A percentile compares a stretch with the other conserved stretches of the same genome.
Evolutionary conservation across 2,888 invertebrate species (phyloP).

Genomic region (Zygogramma bicolorata): DNA sequence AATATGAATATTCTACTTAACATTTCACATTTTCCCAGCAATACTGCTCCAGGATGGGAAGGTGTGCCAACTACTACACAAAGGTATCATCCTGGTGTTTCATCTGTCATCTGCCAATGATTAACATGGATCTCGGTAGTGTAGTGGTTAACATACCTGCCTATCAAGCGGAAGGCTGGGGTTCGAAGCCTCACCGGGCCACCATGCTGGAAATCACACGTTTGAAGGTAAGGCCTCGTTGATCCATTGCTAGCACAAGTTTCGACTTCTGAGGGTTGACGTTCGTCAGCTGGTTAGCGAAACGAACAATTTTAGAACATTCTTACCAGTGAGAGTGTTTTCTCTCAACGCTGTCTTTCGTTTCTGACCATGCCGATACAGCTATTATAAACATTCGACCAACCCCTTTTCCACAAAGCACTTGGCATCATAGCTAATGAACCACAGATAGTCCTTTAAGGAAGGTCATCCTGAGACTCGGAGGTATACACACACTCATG

Average conservation of each 20-base stretch:
- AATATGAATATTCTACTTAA: not conserved
- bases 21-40: not conserved
- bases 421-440: not conserved
- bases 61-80: not conserved
- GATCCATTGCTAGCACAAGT: no score
- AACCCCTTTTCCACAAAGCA: not conserved
- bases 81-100: not conserved
- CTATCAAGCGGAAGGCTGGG: no score
- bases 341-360: not conserved
- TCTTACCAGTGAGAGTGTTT: not conserved
- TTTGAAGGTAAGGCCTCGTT: no score
- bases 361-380: not conserved
- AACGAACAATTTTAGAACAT: no score
- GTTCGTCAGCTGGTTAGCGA: no score
- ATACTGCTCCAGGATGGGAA: not conserved
- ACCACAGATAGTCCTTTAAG: not conserved
- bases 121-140: not conserved
- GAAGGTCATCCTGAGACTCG: not conserved
- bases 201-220: no score
- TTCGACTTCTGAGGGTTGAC: no score
- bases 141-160: no score
- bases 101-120: not conserved
- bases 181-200: no score
- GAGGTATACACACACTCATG: not conserved
- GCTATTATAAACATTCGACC: not conserved